These are phyloP conservation scores for Cheilosia urbana DNA, from an alignment of 2,888 invertebrate genomes.

Conservation along the genomic window DNA sequence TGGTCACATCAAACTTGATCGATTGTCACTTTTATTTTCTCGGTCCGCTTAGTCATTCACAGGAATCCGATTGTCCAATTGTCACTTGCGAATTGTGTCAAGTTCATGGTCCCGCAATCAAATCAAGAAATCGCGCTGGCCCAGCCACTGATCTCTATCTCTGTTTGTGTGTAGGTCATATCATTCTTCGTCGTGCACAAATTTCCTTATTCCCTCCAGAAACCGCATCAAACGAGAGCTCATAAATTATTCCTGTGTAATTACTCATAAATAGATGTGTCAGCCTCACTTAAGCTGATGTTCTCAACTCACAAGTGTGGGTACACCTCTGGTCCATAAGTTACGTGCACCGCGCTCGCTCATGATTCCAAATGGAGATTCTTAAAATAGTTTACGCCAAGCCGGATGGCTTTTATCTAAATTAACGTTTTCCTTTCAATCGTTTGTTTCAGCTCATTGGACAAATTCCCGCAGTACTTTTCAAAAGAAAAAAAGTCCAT, in stretches of 20 bases:
- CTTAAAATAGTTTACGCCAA: slow-evolving; percentile 47
- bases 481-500: not conserved
- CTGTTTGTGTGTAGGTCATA: slow-evolving; percentile 39
- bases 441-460: not conserved
- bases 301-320: slow-evolving; percentile 36
- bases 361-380: slow-evolving; percentile 34
- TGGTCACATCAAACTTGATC: not conserved
- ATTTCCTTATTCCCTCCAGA: slow-evolving; percentile 31
- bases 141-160: not conserved
- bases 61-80: not conserved
- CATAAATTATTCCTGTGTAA: slow-evolving; percentile 72
- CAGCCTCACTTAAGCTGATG: slow-evolving; percentile 67
- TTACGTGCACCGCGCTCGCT: slow-evolving; percentile 4
- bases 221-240: slow-evolving; percentile 4
- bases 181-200: slow-evolving; percentile 28
- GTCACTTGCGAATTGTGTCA: slow-evolving; percentile 55
- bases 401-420: slow-evolving; percentile 66
- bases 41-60: not conserved
- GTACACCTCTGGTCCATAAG: slow-evolving; percentile 47
- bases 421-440: slow-evolving; percentile 69
- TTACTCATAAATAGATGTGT: slow-evolving; percentile 72
- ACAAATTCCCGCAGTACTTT: slow-evolving; percentile 8
- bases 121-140: not conserved
- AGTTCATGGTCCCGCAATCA: slow-evolving; percentile 55
- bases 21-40: slow-evolving; percentile 8